phyloP scores from a whole-genome alignment of 1,140 invertebrate species.

The Megalonaias nervosa region DNA sequence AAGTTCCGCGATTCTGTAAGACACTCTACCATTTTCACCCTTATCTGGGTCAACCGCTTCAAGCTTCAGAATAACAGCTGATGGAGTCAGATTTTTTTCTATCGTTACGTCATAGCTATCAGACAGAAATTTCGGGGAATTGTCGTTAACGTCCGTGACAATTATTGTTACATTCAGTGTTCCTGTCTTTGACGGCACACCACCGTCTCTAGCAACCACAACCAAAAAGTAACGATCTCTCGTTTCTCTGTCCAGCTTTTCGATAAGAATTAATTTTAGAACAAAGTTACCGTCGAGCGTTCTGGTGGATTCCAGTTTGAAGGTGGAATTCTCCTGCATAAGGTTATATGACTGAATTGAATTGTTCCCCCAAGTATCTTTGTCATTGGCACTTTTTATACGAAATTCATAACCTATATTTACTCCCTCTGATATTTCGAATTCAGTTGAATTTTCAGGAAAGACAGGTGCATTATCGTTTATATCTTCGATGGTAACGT shows the following conservation, averaged over 20 bases:
- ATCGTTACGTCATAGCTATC: constrained; percentile 83
- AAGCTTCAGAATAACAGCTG: constrained; percentile 78
- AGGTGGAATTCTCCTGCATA: constrained; percentile 13
- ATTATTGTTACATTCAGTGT: constrained; percentile 54
- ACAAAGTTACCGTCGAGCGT: background rate
- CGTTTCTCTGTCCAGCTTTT: constrained; percentile 23
- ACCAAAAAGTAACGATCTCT: constrained; percentile 13
- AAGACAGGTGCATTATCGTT: constrained; percentile 38
- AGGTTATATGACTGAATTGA: constrained; percentile 16
- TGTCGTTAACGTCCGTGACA: constrained; percentile 76
- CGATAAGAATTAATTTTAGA: constrained; percentile 14
- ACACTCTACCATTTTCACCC: constrained; percentile 88
- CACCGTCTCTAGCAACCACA: constrained; percentile 18
- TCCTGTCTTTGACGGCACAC: constrained; percentile 28
- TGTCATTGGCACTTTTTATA: constrained; percentile 28
- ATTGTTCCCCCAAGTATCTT: constrained; percentile 28
- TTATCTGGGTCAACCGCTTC: constrained; percentile 87
- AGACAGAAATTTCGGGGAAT: constrained; percentile 50
- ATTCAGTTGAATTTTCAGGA: background rate
- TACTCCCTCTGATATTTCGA: constrained; percentile 28
- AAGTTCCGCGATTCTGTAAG: constrained; percentile 74
- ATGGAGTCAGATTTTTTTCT: constrained; percentile 85
- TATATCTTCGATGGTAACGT: constrained; percentile 25
- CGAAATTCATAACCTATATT: constrained; percentile 10
- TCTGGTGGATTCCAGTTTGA: constrained; percentile 8